Evolutionary conservation across 1,140 invertebrate genomes (phyloP).

Genomic region (Oedothorax gibbosus): DNA sequence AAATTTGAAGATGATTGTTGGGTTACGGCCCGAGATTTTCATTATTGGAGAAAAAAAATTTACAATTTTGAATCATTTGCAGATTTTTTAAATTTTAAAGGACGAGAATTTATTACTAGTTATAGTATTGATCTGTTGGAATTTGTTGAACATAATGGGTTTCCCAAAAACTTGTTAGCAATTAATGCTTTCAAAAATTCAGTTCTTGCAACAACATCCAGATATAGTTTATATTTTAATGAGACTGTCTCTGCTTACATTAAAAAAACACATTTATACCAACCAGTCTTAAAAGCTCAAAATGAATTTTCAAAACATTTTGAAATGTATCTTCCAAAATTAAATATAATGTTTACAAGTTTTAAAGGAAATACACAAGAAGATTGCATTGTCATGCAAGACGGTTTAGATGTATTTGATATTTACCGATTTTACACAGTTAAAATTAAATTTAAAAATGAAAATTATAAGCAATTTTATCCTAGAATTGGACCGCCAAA

Average conservation of each 20-base stretch:
- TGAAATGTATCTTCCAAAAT: constrained; percentile 16
- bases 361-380: constrained; percentile 44
- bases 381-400: constrained; percentile 29
- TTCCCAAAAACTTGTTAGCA: constrained; percentile 44
- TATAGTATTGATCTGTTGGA: constrained; percentile 26
- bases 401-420: constrained; percentile 34
- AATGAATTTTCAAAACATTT: constrained; percentile 32
- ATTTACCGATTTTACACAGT: constrained; percentile 38
- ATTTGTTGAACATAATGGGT: constrained; percentile 44
- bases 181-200: constrained; percentile 39
- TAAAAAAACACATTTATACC: background rate
- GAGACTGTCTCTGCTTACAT: constrained; percentile 35
- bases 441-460: constrained; percentile 22
- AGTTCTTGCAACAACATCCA: background rate
- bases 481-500: constrained; percentile 1
- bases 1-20: constrained; percentile 2
- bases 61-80: background rate
- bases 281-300: background rate
- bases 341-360: constrained; percentile 15
- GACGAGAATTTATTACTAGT: constrained; percentile 10
- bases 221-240: constrained; percentile 29
- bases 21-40: constrained; percentile 17
- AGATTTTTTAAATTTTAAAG: constrained; percentile 15
- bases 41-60: constrained; percentile 17
- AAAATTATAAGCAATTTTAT: constrained; percentile 2